These are phyloP conservation scores for Alviniconcha strummeri DNA, from an alignment of 2,888 invertebrate species.

Conservation along the genomic window DNA sequence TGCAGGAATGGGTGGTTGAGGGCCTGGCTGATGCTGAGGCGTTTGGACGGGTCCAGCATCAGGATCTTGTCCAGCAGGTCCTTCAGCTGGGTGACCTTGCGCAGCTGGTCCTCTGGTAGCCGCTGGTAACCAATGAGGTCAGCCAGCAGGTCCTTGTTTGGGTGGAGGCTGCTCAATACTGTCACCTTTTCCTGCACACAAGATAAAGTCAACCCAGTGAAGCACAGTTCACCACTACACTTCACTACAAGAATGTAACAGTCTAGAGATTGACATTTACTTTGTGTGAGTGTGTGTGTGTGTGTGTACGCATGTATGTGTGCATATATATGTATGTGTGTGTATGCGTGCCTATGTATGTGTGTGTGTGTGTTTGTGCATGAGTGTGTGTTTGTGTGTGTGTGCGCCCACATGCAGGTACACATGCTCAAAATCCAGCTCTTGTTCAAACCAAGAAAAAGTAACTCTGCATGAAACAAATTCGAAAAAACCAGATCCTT, in stretches of 20 bases:
- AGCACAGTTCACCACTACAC: too few species aligned
- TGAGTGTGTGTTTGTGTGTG: too few species aligned
- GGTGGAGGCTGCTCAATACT: slow-evolving; percentile 88
- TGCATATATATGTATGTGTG: too few species aligned
- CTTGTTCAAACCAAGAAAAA: too few species aligned
- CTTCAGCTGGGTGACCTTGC: slow-evolving; percentile 92
- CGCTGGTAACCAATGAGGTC: slow-evolving; percentile 93
- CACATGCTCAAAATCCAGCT: too few species aligned
- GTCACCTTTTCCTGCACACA: slow-evolving; percentile 94
- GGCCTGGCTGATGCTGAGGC: slow-evolving; percentile 95
- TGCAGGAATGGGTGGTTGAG: slow-evolving; percentile 96
- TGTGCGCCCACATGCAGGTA: too few species aligned
- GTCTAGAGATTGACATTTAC: neutral
- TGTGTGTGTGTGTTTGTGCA: too few species aligned
- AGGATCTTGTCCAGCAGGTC: slow-evolving; percentile 94
- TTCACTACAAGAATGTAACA: neutral
- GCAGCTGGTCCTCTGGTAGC: slow-evolving; percentile 89
- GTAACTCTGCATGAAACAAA: too few species aligned
- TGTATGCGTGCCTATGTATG: too few species aligned
- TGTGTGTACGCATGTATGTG: too few species aligned
- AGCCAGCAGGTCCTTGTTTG: slow-evolving; percentile 87
- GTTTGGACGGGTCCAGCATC: slow-evolving; percentile 92
- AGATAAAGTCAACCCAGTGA: neutral
- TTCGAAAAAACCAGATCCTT: too few species aligned
- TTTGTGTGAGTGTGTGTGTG: too few species aligned